A percentile compares a stretch with the other conserved stretches of the same genome.
These are phyloP conservation scores for Drosophila gaucha DNA, from an alignment of 2,888 invertebrate genomes.

Conservation along the genomic window DNA sequence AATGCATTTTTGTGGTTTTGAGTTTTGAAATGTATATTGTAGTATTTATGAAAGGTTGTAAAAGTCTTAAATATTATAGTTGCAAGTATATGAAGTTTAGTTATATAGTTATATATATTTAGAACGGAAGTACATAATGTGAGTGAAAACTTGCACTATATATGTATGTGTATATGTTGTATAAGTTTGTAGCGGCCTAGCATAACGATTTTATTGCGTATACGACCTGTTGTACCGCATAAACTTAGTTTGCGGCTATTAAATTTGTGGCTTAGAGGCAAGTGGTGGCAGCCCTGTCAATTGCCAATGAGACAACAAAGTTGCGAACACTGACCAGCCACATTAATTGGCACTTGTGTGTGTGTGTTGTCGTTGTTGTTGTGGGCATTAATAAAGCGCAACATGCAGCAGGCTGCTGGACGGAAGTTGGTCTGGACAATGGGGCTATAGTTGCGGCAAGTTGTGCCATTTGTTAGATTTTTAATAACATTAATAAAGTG, in stretches of 20 bases:
- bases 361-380: constrained; percentile 1
- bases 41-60: neutral
- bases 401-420: constrained; percentile 21
- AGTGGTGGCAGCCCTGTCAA: constrained; percentile 23
- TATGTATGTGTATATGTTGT: no score
- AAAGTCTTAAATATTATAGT: neutral
- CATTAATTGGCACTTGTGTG: constrained; percentile 48
- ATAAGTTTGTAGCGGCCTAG: neutral
- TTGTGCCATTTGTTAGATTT: constrained; percentile 77
- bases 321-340: constrained; percentile 45
- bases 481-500: constrained; percentile 81
- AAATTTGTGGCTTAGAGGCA: constrained; percentile 13
- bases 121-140: no score
- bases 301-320: constrained; percentile 46
- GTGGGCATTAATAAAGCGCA: constrained; percentile 52
- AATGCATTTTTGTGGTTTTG: neutral
- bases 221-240: constrained; percentile 34
- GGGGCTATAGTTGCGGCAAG: constrained; percentile 21
- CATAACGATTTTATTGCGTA: constrained; percentile 24
- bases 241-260: constrained; percentile 7
- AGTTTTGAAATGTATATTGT: neutral
- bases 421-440: neutral
- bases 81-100: no score
- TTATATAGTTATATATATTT: no score
- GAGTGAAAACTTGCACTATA: no score